Base-by-base conservation (phyloP, 2,888 invertebrate species). In the Ectropis crepuscularia region DNA sequence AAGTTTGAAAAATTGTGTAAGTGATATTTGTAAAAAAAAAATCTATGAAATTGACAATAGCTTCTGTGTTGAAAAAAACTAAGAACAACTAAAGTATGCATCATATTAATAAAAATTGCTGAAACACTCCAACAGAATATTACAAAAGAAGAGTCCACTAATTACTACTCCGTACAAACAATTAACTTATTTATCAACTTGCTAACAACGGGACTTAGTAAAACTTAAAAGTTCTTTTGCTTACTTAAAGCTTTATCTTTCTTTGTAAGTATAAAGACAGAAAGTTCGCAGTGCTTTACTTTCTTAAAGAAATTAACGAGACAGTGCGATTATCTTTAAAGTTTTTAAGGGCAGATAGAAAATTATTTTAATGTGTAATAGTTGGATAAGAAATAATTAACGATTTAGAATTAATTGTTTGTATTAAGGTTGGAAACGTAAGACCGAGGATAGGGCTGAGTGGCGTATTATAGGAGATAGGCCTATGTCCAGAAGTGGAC, bases 141-240 rank as follows among this genome's bases (percentile, higher is more conserved):
- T 60, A 65, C 42, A 63, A 67, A 73, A 71, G 63, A 65, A 68
- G 48, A 68, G 68, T 60, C 54, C 37, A 51, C 51, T 60, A 60
- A 71, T 58, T 47, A 63, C 58, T 60, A 53, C 59, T 65, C 45
- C 51, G 60, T 63, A 59, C 57, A 60, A 73, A 53, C 65, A 73
- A 78, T 79, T 76, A 80, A 78, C 69, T 74, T 76, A 77, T 79
- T 79, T 77, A 71, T 74, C 57, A 69, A 77, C 69, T 75, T 74
- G 68, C 63, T 69, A 74, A 76, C 74, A 75, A 75, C 73, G 68
- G 69, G 72, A 74, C 74, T 75, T 71, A 70, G 74, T 74, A 75
- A 77, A 83, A 79, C 74, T 81, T 77, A 57, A 66, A 79, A 79
- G 74, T 78, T 77, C 74, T 82, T 82, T 74, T 72, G 73, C 75